Conservation (phyloP, 2,888 invertebrate species). For the Tenthredo notha region DNA sequence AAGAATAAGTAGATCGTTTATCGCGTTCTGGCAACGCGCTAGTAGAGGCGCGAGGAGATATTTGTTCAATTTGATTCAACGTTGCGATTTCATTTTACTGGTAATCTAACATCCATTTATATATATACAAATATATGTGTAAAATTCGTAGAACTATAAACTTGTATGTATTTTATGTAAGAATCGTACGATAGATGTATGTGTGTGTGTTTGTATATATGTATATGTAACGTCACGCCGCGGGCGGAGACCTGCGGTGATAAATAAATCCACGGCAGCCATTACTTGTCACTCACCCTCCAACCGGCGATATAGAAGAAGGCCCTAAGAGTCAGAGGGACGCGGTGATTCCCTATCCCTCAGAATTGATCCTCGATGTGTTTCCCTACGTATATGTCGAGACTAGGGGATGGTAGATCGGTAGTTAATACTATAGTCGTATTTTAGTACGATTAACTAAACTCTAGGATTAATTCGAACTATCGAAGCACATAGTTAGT, state of each 20-base stretch:
- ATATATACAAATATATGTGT: background rate
- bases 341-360: background rate
- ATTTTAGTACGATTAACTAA: slow-evolving; percentile 3
- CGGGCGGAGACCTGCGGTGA: slow-evolving; percentile 59
- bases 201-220: background rate
- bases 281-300: slow-evolving; percentile 74
- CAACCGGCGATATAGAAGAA: slow-evolving; percentile 32
- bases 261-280: slow-evolving; percentile 74
- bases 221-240: slow-evolving; percentile 10
- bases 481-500: background rate
- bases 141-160: background rate
- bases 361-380: background rate
- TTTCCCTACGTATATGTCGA: background rate
- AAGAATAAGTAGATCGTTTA: too few relatives aligned
- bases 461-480: background rate
- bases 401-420: background rate
- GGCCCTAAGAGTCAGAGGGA: slow-evolving; percentile 45
- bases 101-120: slow-evolving; percentile 10
- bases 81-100: slow-evolving; percentile 35
- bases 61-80: slow-evolving; percentile 53
- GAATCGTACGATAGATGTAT: background rate
- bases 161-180: background rate
- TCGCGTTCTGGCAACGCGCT: background rate
- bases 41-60: slow-evolving; percentile 15
- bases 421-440: background rate